phyloP scores from a whole-genome alignment of 2,797 vertebrate genomes.

The Pristis pectinata region DNA sequence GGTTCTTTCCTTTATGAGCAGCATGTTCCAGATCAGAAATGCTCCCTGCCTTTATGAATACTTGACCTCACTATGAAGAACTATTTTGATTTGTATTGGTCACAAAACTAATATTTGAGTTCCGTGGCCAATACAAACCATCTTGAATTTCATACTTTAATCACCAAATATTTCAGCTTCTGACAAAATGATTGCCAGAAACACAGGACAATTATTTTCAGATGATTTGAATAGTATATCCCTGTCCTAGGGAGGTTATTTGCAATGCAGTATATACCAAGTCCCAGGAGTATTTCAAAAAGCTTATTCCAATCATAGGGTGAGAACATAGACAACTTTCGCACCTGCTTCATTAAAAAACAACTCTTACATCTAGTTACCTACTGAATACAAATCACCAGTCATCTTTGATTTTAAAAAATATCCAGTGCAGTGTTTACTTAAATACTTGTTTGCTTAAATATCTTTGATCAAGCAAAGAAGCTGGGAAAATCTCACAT shows the following conservation, averaged over 20 bases:
- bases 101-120: no score
- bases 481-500: background rate
- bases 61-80: no score
- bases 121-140: background rate
- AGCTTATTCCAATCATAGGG: background rate
- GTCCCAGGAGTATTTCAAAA: background rate
- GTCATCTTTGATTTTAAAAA: background rate
- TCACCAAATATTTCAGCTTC: background rate
- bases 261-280: background rate
- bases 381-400: background rate
- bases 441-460: background rate
- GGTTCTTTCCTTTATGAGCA: no score
- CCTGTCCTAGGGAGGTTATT: background rate
- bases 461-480: background rate
- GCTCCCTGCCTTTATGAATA: no score
- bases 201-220: background rate
- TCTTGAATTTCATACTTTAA: background rate
- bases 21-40: no score
- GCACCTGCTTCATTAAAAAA: background rate
- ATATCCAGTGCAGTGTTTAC: background rate
- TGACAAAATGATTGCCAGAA: background rate
- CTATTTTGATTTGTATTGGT: no score
- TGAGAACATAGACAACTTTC: background rate
- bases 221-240: background rate
- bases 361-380: background rate